These are phyloP conservation scores for Microctenopoma lineatum DNA, from an alignment of 2,797 vertebrate genomes.

Conservation along the genomic window DNA sequence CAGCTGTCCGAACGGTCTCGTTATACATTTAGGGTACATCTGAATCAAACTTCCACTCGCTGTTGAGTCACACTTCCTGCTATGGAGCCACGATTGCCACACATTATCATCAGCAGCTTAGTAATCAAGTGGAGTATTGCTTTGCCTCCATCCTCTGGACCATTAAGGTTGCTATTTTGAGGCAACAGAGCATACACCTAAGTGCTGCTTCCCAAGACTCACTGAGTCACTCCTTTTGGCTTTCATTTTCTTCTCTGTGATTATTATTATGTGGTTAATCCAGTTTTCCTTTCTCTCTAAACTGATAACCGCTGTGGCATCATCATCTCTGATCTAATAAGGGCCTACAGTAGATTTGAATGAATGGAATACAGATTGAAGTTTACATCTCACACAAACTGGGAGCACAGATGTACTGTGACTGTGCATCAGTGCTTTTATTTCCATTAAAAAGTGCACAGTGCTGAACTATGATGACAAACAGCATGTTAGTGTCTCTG, in stretches of 20 bases:
- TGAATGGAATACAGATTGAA: slow-evolving; percentile 5
- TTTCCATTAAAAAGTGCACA: no score
- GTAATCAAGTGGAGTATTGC: slow-evolving; percentile 34
- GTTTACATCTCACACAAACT: slow-evolving; percentile 4
- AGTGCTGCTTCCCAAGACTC: slow-evolving; percentile 32
- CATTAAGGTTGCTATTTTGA: slow-evolving; percentile 67
- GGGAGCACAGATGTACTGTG: not conserved
- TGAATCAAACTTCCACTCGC: not conserved
- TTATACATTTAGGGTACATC: slow-evolving; percentile 16
- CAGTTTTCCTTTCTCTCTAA: slow-evolving; percentile 54
- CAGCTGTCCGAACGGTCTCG: not conserved
- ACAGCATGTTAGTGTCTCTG: no score
- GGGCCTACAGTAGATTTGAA: slow-evolving; percentile 19
- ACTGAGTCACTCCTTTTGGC: slow-evolving; percentile 38
- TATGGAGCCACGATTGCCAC: slow-evolving; percentile 23
- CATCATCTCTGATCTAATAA: slow-evolving; percentile 49
- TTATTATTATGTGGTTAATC: slow-evolving; percentile 52
- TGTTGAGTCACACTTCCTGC: slow-evolving; percentile 29
- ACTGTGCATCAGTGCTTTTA: no score
- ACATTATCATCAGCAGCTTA: slow-evolving; percentile 44
- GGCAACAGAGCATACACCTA: slow-evolving; percentile 36
- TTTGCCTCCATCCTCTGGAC: slow-evolving; percentile 38
- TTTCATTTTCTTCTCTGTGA: slow-evolving; percentile 16
- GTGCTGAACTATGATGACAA: no score
- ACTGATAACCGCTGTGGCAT: slow-evolving; percentile 46